These are phyloP conservation scores for Tetraneura akinire DNA, from an alignment of 1,140 invertebrate genomes.

Conservation along the genomic window DNA sequence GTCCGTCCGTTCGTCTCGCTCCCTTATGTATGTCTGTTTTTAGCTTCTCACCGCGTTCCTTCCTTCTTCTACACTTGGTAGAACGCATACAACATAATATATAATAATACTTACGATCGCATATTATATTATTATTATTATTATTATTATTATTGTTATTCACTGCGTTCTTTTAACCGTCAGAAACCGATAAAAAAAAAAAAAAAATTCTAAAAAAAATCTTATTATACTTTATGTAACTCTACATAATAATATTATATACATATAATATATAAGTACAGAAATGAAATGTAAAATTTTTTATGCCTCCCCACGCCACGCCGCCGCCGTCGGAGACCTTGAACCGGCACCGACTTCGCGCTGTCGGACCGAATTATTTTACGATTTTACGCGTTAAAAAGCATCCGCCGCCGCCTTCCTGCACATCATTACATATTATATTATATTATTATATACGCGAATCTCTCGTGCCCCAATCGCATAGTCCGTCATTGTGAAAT, in stretches of 20 bases:
- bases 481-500: constrained; percentile 22
- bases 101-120: too few species aligned
- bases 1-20: not conserved
- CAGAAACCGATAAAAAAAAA: constrained; percentile 34
- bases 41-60: not conserved
- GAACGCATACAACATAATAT: too few species aligned
- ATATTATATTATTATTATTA: too few species aligned
- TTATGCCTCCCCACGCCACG: not conserved
- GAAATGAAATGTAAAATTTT: not conserved
- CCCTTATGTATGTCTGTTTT: not conserved
- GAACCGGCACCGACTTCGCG: constrained; percentile 38
- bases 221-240: not conserved
- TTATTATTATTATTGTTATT: too few species aligned
- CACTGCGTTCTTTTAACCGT: not conserved
- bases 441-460: not conserved
- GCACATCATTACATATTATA: not conserved
- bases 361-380: constrained; percentile 45
- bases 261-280: too few species aligned
- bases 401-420: not conserved
- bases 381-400: constrained; percentile 46
- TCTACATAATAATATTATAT: too few species aligned
- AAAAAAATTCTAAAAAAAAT: constrained; percentile 35
- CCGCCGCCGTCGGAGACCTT: not conserved
- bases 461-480: not conserved
- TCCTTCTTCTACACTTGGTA: not conserved